Evolutionary conservation across 2,797 vertebrate species (phyloP), one percentile per base, ranked within the genome.

Genomic region (Phrynocephalus vlangalii): DNA sequence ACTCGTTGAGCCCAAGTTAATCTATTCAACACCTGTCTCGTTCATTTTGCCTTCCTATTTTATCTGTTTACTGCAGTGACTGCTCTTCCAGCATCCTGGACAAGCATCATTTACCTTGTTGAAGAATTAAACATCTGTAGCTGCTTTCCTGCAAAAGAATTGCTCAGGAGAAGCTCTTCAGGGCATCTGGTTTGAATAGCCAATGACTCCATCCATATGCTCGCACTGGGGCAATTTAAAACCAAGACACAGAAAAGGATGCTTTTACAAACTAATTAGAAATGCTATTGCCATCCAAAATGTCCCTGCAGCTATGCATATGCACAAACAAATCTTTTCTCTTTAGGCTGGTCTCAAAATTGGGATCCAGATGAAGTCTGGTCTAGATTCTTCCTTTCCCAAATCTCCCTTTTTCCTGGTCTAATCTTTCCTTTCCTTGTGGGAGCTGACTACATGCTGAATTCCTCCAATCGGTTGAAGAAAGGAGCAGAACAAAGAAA

Each of bases 61-160:
- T 82, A 84, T 75, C 77, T 77, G 85, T 70, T 87, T 84, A 70
- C 78, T 77, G 82, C 86, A 90, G 26, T 71, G 78, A 63, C 78
- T 90, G 44, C 30, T 44, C 5, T 89, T 50, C 60, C 86, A 90
- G 77, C 70, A 24, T 38, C 80, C 71, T 85, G 68, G 85, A 79
- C n/a, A 26, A 86, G 44, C 0, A 70, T 80, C 71, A 63, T 80
- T 85, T 91, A 86, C 13, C 50, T 88, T 26, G 30, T 86, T 1
- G 56, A 70, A 87, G 44, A 83, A 28, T 79, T 71, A 60, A 9
- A 60, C 33, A 89, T 81, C 83, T 77, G 44, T 16, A 88, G 67
- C 8, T 10, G 5, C 71, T 87, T 82, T 87, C 60, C 79, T 82
- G 28, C 75, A 66, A 60, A 87, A 75, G 56, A 82, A 82, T 67